A percentile compares a stretch with the other conserved stretches of the same genome.
Conservation (phyloP, 2,113 vertebrate species). For the Chionomys nivalis region DNA sequence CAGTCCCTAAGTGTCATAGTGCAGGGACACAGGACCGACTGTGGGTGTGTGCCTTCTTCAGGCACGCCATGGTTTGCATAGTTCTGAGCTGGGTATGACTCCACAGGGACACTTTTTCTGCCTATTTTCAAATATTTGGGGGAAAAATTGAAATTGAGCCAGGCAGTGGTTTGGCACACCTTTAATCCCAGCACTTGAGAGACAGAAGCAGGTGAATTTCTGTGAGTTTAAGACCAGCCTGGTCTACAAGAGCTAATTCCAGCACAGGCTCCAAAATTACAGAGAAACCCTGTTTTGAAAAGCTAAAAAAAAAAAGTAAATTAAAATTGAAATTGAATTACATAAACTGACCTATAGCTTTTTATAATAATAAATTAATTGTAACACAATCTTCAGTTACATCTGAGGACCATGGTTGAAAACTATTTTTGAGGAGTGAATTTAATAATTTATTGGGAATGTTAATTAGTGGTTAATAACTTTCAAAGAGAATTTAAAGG, state of each 20-base stretch:
- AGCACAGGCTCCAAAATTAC: too few species aligned
- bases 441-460: background rate
- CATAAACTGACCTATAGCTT: background rate
- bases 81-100: background rate
- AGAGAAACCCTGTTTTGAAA: too few species aligned
- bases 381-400: background rate
- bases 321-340: background rate
- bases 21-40: background rate
- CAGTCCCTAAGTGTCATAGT: background rate
- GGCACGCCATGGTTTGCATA: background rate
- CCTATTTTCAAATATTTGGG: background rate
- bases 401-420: background rate
- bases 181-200: too few species aligned
- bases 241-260: too few species aligned
- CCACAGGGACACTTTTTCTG: background rate
- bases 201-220: too few species aligned
- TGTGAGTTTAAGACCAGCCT: too few species aligned
- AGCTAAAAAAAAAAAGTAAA: too few species aligned
- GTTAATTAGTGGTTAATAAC: background rate
- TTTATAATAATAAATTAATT: conserved; percentile 29
- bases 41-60: background rate
- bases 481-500: conserved; percentile 18
- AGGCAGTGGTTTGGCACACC: too few species aligned
- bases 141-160: conserved; percentile 11
- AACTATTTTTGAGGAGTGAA: conserved; percentile 20